Evolutionary conservation across 2,113 vertebrate species (phyloP), one percentile per base, ranked within the genome.

Genomic region (Rhinolophus sinicus): DNA sequence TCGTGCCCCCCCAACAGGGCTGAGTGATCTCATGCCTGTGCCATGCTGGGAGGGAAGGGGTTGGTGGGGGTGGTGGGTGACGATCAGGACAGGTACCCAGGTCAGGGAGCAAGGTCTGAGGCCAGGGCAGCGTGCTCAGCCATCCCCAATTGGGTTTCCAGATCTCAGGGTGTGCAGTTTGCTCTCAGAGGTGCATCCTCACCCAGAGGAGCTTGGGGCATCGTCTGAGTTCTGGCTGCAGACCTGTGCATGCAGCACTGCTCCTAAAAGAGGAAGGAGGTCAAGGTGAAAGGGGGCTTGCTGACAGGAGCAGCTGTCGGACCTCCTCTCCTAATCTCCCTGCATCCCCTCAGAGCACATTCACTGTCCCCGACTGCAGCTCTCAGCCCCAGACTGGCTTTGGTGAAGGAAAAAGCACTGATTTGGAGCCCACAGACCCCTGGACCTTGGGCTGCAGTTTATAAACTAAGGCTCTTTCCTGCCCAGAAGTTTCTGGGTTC

Each of bases 401-500:
- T 77, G 38, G 10, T 56, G 73, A 16, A 93, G 11, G 64, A 62
- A 54, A 28, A 40, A 94, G 28, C 44, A 35, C 47, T 30, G 26
- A 38, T 5, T 18, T 9, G 70, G 38, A 75, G 5, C 56, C 40
- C 75, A 14, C 12, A 69, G 54, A 84, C 73, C 83, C 52, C 67
- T 40, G 44, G 52, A 9, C 88, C 47, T 11, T 18, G 28, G 69
- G 35, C 72, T 47, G 56, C n/a, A 60, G 5, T 75, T 84, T 58
- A 33, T 85, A 56, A 62, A 78, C 35, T 44, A 8, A 69, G 33
- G 11, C 60, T 64, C 40, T 54, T 90, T 33, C 35, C 50, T 75
- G 33, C 84, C 47, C 58, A 60, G 5, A 80, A 96, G 70, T 62
- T 73, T 38, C 75, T 94, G 54, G 44, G 75, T 92, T 96, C 95